Conservation (phyloP, 2,113 vertebrate genomes). For the cat (Felis catus) region F.catus_Fca126_mat1.0 CM031417.1:55946001-55946500, state of each 20-base stretch:
- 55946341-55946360: neutral
- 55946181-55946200: neutral
- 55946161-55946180: neutral
- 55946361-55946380: neutral
- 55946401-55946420: neutral
- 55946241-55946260: neutral
- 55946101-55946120: neutral
- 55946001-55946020: conserved; percentile 49
- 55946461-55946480: neutral
- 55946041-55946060: neutral
- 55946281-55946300: neutral
- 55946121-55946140: neutral
- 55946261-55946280: neutral
- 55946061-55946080: neutral
- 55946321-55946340: neutral
- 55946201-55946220: neutral
- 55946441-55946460: neutral
- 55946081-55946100: neutral
- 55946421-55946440: neutral
- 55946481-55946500: neutral
- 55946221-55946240: neutral
- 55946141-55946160: neutral
- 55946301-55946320: neutral
- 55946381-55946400: neutral
- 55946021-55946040: conserved; percentile 45